Conservation (phyloP, 2,797 vertebrate genomes). For the Macroramphosus scolopax region DNA sequence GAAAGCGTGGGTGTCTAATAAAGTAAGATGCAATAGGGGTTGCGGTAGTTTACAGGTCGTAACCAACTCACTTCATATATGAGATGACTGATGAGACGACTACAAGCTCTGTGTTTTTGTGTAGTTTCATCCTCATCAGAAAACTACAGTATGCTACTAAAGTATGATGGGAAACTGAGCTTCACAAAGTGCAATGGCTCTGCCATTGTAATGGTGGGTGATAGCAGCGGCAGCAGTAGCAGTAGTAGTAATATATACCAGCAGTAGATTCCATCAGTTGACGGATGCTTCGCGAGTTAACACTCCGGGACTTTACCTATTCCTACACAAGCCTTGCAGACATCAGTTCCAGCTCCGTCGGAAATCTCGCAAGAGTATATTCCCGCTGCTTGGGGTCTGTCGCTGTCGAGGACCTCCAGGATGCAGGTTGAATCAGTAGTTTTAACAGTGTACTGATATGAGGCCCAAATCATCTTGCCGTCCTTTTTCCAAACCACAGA, state of each 20-base stretch:
- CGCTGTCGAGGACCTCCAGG: slow-evolving; percentile 82
- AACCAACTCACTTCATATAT: slow-evolving; percentile 21
- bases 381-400: slow-evolving; percentile 81
- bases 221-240: too few species aligned
- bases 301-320: slow-evolving; percentile 61
- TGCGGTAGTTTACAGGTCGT: neutral
- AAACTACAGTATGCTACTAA: too few species aligned
- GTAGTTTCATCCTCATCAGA: too few species aligned
- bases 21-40: too few species aligned
- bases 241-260: too few species aligned
- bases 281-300: slow-evolving; percentile 2
- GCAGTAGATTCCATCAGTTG: neutral
- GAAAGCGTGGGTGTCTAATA: too few species aligned
- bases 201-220: too few species aligned
- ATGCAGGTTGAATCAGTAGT: slow-evolving; percentile 70
- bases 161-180: too few species aligned
- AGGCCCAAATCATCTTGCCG: slow-evolving; percentile 84
- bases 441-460: slow-evolving; percentile 66
- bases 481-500: slow-evolving; percentile 88
- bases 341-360: slow-evolving; percentile 84
- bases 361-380: slow-evolving; percentile 86
- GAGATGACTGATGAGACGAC: neutral
- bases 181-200: too few species aligned
- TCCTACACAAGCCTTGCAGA: slow-evolving; percentile 80
- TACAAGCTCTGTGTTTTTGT: slow-evolving; percentile 1